A percentile compares a stretch with the other conserved stretches of the same genome.
phyloP scores from a whole-genome alignment of 1,140 invertebrate species.

The Formica selysi region DNA sequence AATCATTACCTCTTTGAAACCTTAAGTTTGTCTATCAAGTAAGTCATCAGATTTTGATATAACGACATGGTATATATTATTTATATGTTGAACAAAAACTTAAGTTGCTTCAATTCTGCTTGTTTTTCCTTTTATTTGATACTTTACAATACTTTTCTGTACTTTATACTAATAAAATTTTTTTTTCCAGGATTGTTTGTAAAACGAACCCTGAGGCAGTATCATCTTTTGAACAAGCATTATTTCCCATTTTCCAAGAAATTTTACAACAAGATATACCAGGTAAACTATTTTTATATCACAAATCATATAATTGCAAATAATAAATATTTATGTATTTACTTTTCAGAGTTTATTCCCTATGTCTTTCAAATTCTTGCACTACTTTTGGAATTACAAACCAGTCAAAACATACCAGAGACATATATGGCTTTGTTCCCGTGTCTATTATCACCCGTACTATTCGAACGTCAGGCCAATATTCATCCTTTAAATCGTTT shows the following conservation, averaged over 20 bases:
- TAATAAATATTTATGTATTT: conserved; percentile 18
- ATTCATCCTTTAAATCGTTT: conserved; percentile 96
- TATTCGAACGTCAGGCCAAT: conserved; percentile 97
- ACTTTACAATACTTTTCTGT: not conserved
- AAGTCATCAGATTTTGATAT: conserved; percentile 76
- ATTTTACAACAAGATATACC: conserved; percentile 97
- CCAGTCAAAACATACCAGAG: conserved; percentile 88
- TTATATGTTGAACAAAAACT: not conserved
- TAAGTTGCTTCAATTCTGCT: conserved; percentile 19
- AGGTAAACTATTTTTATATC: conserved; percentile 84
- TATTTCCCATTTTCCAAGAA: conserved; percentile 97
- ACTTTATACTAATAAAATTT: conserved; percentile 34
- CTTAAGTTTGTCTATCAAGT: conserved; percentile 94
- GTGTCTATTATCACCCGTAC: conserved; percentile 93
- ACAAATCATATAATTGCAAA: conserved; percentile 8
- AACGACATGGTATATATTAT: not conserved
- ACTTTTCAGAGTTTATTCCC: conserved; percentile 95
- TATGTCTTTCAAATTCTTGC: conserved; percentile 99
- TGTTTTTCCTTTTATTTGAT: conserved; percentile 6
- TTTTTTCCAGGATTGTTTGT: conserved; percentile 92
- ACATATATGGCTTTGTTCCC: conserved; percentile 96
- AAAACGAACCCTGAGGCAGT: conserved; percentile 93
- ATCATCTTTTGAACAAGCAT: conserved; percentile 94
- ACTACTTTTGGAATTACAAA: conserved; percentile 94
- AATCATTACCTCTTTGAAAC: conserved; percentile 99